phyloP scores from a whole-genome alignment of 2,888 invertebrate species.

The Apoda limacodes region DNA sequence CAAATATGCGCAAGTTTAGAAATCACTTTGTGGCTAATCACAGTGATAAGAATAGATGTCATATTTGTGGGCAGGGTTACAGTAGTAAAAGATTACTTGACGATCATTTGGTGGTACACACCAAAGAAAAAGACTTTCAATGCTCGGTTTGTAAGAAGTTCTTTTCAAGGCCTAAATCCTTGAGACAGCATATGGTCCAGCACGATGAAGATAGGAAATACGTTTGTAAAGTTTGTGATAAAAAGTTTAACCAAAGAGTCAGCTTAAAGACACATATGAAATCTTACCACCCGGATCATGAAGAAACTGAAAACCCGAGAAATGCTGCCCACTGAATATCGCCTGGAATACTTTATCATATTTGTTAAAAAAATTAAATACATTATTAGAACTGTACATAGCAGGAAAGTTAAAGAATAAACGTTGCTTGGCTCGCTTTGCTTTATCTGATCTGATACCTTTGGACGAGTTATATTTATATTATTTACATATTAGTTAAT shows the following conservation, averaged over 20 bases:
- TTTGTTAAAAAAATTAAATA: no score
- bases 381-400: no score
- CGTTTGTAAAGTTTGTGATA: slow-evolving; percentile 44
- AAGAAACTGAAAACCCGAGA: no score
- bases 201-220: slow-evolving; percentile 36
- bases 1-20: slow-evolving; percentile 5
- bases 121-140: slow-evolving; percentile 34
- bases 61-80: slow-evolving; percentile 21
- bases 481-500: no score
- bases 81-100: slow-evolving; percentile 33
- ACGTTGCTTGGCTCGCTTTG: no score
- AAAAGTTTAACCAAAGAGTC: slow-evolving; percentile 52
- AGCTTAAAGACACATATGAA: slow-evolving; percentile 52
- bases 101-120: slow-evolving; percentile 38
- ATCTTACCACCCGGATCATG: slow-evolving; percentile 40
- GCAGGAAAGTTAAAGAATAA: no score
- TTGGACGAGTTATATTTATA: no score
- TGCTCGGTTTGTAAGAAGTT: slow-evolving; percentile 42
- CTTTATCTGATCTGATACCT: no score
- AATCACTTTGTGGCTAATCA: slow-evolving; percentile 20
- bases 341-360: no score
- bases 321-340: no score
- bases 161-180: slow-evolving; percentile 27
- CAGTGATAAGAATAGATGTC: slow-evolving; percentile 18
- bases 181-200: slow-evolving; percentile 29